Conservation (phyloP, 2,797 vertebrate species). For the Phoeniculus purpureus region DNA sequence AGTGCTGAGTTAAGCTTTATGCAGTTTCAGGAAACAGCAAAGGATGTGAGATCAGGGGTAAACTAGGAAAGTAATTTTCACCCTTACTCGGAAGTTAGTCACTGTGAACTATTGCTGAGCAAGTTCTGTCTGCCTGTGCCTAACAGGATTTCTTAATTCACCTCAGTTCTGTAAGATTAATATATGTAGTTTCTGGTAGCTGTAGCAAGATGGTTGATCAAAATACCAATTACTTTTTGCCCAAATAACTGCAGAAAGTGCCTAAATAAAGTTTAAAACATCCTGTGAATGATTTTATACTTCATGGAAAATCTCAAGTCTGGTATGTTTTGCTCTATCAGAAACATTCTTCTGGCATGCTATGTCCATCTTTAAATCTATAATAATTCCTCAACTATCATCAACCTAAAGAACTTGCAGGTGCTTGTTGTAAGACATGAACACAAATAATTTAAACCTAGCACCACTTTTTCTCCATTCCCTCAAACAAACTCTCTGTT, state of each 20-base stretch:
- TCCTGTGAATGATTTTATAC: neutral
- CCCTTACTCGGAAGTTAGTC: neutral
- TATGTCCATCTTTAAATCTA: neutral
- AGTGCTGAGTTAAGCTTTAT: neutral
- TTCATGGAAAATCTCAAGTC: rapidly evolving
- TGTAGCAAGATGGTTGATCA: neutral
- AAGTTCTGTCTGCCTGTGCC: neutral
- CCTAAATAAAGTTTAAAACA: neutral
- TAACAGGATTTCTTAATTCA: neutral
- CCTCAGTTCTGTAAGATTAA: neutral
- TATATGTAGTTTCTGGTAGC: neutral
- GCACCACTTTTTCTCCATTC: neutral
- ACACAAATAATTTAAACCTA: neutral
- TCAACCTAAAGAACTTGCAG: neutral
- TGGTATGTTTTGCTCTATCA: neutral
- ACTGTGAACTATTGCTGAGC: neutral
- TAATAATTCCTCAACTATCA: neutral
- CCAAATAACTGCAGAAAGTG: neutral
- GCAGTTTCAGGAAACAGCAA: neutral
- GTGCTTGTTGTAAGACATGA: neutral
- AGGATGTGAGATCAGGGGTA: neutral
- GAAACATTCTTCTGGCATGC: neutral
- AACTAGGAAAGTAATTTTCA: neutral
- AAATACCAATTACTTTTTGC: neutral
- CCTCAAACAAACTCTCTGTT: rapidly evolving